Evolutionary conservation across 2,797 vertebrate genomes (phyloP), one percentile per base, ranked within the genome.

Genomic region (Parauchenoglanis punctatus): DNA sequence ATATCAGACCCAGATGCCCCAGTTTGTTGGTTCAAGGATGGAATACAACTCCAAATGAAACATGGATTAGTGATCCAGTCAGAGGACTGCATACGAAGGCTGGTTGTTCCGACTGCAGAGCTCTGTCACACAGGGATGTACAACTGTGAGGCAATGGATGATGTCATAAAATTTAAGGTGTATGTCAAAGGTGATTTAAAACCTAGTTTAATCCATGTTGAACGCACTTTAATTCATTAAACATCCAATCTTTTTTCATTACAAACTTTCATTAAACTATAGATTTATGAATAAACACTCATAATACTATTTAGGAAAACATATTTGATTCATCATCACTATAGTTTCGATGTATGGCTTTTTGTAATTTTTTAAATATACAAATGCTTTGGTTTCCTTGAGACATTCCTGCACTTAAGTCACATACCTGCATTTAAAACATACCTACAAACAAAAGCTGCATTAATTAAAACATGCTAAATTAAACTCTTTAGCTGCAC

Each of bases 121-220:
- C 87, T 85, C 0, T 92, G 94, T 90, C 94, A 97, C 11, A 88
- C 95, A 0, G 96, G 96, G 85, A 91, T 93, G 84, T 96, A 97
- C n/a, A 82, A 93, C 89, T 96, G 96, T 59, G 88, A 92, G 0
- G 81, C 93, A 0, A 35, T 86, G 7, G 85, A 90, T 35, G 94
- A 94, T 84, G 88, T 89, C 40, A 91, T 95, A 89, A 93, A 91
- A 86, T 97, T 97, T 93, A 94, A 93, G 0, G 91, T 97, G 87
- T 94, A 96, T 89, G 96, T 97, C 86, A 88, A 93, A 89, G 96
- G 97, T 97, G 92, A 97, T 96, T 93, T 89, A 87, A 58, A 88
- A 0, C 86, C 81, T 89, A 91, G 89, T 91, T 90, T 89, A 84
- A 88, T 88, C n/a, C 58, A 82, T 31, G 81, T 20, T 82, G n/a